phyloP scores from a whole-genome alignment of 2,888 invertebrate genomes.

The Netelia virgata region DNA sequence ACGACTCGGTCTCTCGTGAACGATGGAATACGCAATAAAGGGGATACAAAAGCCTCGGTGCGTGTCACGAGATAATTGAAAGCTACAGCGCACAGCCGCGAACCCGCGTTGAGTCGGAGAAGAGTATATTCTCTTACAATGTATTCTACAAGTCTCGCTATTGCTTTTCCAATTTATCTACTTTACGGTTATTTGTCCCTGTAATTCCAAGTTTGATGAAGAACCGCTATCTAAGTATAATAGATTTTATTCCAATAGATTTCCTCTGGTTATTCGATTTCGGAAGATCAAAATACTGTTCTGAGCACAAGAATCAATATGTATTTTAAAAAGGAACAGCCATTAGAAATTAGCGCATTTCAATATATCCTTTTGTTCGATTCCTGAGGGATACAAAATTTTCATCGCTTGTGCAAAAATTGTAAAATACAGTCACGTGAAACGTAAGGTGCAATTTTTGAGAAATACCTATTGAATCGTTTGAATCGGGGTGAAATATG shows the following conservation, averaged over 20 bases:
- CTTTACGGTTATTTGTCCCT: background rate
- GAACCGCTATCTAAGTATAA: background rate
- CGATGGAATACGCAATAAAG: constrained; percentile 70
- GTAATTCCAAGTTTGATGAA: background rate
- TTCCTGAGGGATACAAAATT: too few species aligned
- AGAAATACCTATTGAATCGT: background rate
- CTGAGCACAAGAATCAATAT: background rate
- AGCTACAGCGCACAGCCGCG: constrained; percentile 71
- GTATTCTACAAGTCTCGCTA: constrained; percentile 19
- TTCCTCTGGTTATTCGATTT: background rate
- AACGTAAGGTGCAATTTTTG: background rate
- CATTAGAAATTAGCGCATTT: too few species aligned
- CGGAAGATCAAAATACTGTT: too few species aligned
- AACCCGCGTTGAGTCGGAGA: constrained; percentile 27
- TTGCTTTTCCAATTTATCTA: constrained; percentile 36
- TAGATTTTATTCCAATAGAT: background rate
- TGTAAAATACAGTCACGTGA: background rate
- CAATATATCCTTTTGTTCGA: too few species aligned
- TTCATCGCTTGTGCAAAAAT: too few species aligned
- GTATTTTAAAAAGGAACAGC: too few species aligned
- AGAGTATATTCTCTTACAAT: constrained; percentile 35
- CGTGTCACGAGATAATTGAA: constrained; percentile 77
- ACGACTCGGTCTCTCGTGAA: constrained; percentile 67
- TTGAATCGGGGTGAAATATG: background rate
- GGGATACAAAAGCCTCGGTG: constrained; percentile 47